Conservation (phyloP, 2,113 vertebrate species). For the Dasyprocta punctata region DNA sequence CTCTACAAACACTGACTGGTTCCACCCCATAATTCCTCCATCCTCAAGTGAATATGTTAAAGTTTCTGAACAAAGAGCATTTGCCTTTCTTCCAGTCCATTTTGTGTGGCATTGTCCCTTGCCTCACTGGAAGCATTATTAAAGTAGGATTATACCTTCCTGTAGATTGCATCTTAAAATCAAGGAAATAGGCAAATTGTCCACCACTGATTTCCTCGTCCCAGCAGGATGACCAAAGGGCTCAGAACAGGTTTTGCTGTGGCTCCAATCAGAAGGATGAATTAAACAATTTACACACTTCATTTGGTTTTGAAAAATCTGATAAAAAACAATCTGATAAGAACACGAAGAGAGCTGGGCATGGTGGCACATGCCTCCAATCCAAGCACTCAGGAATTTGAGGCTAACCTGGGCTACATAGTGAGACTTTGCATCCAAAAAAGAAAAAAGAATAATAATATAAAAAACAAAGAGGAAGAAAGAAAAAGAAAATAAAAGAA, state of each 20-base stretch:
- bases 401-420: neutral
- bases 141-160: neutral
- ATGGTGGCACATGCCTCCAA: neutral
- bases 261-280: neutral
- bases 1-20: neutral
- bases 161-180: neutral
- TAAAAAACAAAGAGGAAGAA: neutral
- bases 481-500: neutral
- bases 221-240: neutral
- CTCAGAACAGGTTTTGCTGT: neutral
- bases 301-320: neutral
- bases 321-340: neutral
- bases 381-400: neutral
- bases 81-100: neutral
- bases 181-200: neutral
- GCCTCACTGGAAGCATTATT: neutral
- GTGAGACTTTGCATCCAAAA: neutral
- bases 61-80: neutral
- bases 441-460: no score
- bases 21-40: neutral
- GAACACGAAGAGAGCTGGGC: neutral
- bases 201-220: neutral
- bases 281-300: neutral
- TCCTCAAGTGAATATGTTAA: neutral
- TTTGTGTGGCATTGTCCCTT: neutral